Evolutionary conservation across 2,113 vertebrate species (phyloP).

Genomic region (Cynopterus brachyotis): DNA sequence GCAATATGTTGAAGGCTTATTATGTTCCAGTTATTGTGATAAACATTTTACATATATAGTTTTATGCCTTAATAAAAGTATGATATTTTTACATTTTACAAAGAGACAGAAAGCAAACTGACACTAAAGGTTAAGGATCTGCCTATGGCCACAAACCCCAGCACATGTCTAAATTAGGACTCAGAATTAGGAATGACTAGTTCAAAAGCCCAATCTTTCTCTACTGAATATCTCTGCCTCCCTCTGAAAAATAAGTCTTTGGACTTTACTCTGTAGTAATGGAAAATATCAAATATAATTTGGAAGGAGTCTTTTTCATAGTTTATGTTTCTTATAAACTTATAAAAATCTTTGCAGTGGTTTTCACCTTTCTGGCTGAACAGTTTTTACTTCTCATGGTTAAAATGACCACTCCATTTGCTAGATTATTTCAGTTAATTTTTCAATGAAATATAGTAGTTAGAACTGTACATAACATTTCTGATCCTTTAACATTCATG

Average conservation of each 20-base stretch:
- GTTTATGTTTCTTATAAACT: not conserved
- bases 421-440: not conserved
- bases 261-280: not conserved
- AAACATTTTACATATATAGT: not conserved
- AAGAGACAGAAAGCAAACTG: not conserved
- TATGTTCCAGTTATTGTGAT: not conserved
- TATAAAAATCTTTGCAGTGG: not conserved
- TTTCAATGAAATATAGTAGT: not conserved
- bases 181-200: not conserved
- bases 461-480: not conserved
- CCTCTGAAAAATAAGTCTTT: not conserved
- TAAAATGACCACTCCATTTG: not conserved
- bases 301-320: not conserved
- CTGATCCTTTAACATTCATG: not conserved
- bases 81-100: not conserved
- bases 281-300: not conserved
- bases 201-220: not conserved
- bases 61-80: not conserved
- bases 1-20: not conserved
- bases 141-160: not conserved
- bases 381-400: not conserved
- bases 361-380: not conserved
- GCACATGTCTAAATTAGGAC: not conserved
- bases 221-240: not conserved
- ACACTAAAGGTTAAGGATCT: not conserved